Evolutionary conservation across 1,140 invertebrate species (phyloP).

Genomic region (Phenacoccus solenopsis): DNA sequence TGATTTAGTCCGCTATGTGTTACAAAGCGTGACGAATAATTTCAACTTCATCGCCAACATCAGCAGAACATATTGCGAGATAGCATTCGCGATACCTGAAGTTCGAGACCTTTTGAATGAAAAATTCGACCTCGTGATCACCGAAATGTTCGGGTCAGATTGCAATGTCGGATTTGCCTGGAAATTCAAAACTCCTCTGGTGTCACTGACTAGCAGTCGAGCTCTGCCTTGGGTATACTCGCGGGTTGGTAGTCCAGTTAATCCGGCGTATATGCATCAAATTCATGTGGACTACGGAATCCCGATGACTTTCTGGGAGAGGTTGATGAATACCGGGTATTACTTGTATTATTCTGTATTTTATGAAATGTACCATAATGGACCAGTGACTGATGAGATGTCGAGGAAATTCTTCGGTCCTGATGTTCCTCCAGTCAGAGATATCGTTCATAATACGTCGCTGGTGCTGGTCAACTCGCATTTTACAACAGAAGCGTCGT

Average conservation of each 20-base stretch:
- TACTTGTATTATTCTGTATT: conserved; percentile 18
- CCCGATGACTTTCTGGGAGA: conserved; percentile 23
- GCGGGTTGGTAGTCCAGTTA: conserved; percentile 27
- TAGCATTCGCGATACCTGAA: not conserved
- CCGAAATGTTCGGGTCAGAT: conserved; percentile 25
- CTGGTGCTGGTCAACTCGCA: conserved; percentile 52
- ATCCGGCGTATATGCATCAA: conserved; percentile 25
- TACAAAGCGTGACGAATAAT: conserved; percentile 4
- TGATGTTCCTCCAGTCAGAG: conserved; percentile 35
- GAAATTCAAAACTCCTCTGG: conserved; percentile 36
- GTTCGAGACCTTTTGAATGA: conserved; percentile 19
- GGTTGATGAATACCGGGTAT: conserved; percentile 23
- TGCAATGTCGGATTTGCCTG: conserved; percentile 29
- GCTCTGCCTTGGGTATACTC: conserved; percentile 45
- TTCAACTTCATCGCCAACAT: conserved; percentile 16
- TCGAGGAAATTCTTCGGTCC: conserved; percentile 24
- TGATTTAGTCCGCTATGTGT: not conserved
- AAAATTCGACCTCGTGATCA: conserved; percentile 26
- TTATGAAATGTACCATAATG: conserved; percentile 1
- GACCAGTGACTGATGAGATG: conserved; percentile 11
- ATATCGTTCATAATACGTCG: conserved; percentile 42
- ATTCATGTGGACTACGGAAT: conserved; percentile 18
- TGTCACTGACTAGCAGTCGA: conserved; percentile 41
- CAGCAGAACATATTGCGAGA: not conserved
- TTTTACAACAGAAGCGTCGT: conserved; percentile 42